Conservation (phyloP, 2,113 vertebrate genomes). For the Spermophilus dauricus region DNA sequence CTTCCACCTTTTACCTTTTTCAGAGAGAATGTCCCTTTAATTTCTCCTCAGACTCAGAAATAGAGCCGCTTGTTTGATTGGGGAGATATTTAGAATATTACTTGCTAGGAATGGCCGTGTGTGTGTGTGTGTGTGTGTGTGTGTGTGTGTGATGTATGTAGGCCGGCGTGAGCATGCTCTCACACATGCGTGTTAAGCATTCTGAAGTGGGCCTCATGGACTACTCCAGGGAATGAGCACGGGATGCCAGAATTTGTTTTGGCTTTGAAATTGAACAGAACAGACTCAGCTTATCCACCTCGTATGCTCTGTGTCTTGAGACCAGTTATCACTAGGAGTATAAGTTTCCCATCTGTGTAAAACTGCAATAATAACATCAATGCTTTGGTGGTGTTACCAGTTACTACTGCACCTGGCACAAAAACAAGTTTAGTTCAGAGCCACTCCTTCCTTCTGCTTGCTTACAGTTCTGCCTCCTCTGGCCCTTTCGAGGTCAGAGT, state of each 20-base stretch:
- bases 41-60: not conserved
- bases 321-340: not conserved
- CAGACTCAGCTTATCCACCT: not conserved
- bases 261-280: slow-evolving; percentile 18
- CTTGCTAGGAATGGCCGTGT: not conserved
- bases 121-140: not conserved
- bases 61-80: slow-evolving; percentile 9
- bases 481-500: not conserved
- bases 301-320: not conserved
- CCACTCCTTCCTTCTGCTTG: not conserved
- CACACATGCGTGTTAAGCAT: not conserved
- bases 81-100: slow-evolving; percentile 1
- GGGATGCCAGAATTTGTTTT: not conserved
- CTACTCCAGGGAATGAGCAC: not conserved
- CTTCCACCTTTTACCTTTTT: not conserved
- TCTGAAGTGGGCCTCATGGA: not conserved
- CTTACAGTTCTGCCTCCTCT: not conserved
- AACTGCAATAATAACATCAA: not conserved
- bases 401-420: not conserved
- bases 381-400: not conserved
- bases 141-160: not conserved
- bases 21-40: not conserved
- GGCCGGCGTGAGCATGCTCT: too few relatives aligned
- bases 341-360: slow-evolving; percentile 8
- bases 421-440: not conserved